Conservation (phyloP, 2,113 vertebrate species). For the rabbit (Oryctolagus cuniculus) region DNA sequence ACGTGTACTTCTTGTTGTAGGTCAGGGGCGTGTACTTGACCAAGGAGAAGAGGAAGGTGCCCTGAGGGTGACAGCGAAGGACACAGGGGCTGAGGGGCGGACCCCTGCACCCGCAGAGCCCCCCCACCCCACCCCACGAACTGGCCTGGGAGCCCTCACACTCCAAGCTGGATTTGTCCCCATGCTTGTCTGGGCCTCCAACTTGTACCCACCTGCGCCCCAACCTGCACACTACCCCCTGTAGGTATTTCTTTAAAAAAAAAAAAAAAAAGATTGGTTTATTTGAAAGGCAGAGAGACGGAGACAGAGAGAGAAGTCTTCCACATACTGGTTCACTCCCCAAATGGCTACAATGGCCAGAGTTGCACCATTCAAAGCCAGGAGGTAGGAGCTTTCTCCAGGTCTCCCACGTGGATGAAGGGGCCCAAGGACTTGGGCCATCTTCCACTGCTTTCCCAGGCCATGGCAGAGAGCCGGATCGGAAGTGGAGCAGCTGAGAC, state of each 20-base stretch:
- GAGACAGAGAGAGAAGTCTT: no score
- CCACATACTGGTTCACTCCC: no score
- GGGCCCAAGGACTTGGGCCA: no score
- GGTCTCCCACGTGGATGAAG: no score
- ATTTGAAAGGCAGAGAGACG: no score
- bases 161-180: neutral
- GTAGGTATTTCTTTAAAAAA: neutral
- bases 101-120: neutral
- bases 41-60: conserved; percentile 96
- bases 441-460: no score
- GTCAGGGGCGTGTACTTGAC: conserved; percentile 96
- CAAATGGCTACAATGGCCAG: no score
- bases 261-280: no score
- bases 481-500: no score
- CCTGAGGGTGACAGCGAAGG: conserved; percentile 85
- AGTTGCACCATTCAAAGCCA: no score
- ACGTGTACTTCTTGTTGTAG: conserved; percentile 97
- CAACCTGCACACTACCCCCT: neutral
- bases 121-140: neutral
- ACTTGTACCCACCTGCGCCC: neutral
- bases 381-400: no score
- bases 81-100: conserved; percentile 15
- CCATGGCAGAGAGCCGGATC: no score
- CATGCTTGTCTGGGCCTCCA: neutral
- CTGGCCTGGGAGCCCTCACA: neutral